Evolutionary conservation across 1,140 invertebrate genomes (phyloP), one percentile per base, ranked within the genome.

Genomic region (Pogonognathellus flavescens): DNA sequence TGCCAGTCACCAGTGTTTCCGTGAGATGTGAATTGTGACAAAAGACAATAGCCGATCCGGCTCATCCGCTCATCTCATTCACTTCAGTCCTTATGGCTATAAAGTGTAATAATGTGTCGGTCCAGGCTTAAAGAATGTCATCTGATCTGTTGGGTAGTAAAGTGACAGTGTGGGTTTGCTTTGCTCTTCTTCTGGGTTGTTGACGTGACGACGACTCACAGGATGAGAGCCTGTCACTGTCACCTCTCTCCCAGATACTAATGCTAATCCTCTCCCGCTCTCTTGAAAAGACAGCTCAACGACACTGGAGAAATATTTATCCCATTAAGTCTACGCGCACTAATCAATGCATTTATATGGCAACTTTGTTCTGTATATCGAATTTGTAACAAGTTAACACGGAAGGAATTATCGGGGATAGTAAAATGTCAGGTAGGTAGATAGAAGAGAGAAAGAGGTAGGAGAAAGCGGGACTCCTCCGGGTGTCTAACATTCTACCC

Each of bases 81-180:
- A 59, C 10, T 41, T 59, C 62, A 31, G 10, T 66, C 62, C 31
- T 41, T 13, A 57, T 57, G 53, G n/a, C 70, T 50, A 76, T 76
- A 50, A 76, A 76, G 22, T 76, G 22, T 50, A 49, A 76, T 76
- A 16, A 41, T 50, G 22, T 76, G 22, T 49, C 31, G 41, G 41
- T 76, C 14, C n/a, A n/a, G 16, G 70, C 70, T 76, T 31, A 76
- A n/a, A 16, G 70, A 70, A 76, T 76, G 70, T 76, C 70, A 76
- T 76, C 41, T 49, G 70, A 76, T 49, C 70, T 76, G 31, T n/a
- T 76, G 70, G 70, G 22, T 76, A 1, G 53, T 57, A 14, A 14
- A n/a, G 53, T 57, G 31, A 41, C 31, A 41, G 31, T 22, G 60
- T 22, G 20, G 20, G 25, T 22, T 66, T 22, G 8, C 60, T 10